phyloP scores from a whole-genome alignment of 2,888 invertebrate genomes.

The Mayetiola destructor region DNA sequence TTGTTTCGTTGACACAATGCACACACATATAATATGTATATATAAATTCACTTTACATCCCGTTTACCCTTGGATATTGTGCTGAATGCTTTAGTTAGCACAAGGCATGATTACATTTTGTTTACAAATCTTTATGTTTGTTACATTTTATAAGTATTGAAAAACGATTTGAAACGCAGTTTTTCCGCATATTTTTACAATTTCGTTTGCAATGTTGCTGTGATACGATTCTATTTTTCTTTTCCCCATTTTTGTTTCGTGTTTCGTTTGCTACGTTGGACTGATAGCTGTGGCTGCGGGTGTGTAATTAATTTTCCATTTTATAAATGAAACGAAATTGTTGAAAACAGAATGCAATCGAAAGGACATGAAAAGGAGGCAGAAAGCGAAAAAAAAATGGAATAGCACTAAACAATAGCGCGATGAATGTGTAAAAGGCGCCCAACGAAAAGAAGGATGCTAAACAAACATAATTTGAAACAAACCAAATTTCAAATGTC shows the following conservation, averaged over 20 bases:
- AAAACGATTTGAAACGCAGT: background rate
- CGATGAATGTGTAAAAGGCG: background rate
- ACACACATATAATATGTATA: too few species aligned
- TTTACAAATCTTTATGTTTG: background rate
- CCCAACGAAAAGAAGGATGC: background rate
- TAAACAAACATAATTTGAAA: background rate
- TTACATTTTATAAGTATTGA: too few species aligned
- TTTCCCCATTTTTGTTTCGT: background rate
- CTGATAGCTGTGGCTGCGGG: background rate
- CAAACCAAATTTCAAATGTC: background rate
- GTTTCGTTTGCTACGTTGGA: background rate
- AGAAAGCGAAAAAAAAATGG: background rate
- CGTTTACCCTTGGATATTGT: too few species aligned
- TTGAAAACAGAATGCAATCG: background rate
- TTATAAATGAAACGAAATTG: constrained; percentile 2
- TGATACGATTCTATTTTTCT: background rate
- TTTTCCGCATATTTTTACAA: background rate
- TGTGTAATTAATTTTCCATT: constrained; percentile 13
- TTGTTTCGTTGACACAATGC: constrained; percentile 12
- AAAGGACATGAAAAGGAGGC: background rate
- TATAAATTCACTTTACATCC: constrained; percentile 4
- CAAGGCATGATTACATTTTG: background rate
- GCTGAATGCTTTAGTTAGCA: background rate
- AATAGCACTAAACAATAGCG: too few species aligned
- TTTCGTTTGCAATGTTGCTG: too few species aligned